These are phyloP conservation scores for Silurus glanis DNA, from an alignment of 2,113 vertebrate species.

Conservation along the genomic window DNA sequence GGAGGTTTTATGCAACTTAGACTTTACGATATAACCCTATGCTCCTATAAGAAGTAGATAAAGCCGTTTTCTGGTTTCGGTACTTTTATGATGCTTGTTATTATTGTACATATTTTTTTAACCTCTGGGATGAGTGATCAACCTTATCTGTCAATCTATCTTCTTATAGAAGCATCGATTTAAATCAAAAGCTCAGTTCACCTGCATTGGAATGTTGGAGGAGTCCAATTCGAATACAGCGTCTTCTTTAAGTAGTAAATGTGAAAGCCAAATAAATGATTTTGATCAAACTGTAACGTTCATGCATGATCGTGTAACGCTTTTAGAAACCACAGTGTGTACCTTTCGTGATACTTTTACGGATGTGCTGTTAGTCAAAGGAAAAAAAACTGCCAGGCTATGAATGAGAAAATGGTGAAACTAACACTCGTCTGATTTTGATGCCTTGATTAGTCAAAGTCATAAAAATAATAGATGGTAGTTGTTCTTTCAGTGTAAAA, in stretches of 20 bases:
- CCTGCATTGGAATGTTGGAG: background rate
- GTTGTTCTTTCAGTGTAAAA: background rate
- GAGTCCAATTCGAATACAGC: background rate
- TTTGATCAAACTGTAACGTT: background rate
- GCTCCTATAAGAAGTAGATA: background rate
- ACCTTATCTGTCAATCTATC: no score
- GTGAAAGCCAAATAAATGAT: background rate
- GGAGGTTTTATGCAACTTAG: background rate
- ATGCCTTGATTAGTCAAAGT: background rate
- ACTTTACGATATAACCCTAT: background rate
- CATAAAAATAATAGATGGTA: background rate
- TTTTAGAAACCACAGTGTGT: background rate
- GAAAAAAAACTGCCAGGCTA: background rate
- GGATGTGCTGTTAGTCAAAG: background rate
- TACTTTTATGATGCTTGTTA: no score
- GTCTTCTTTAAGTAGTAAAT: background rate
- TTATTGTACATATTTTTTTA: no score
- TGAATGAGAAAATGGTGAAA: background rate
- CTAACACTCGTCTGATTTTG: no score
- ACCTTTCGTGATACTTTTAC: background rate
- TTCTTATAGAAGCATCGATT: background rate
- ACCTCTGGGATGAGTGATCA: no score
- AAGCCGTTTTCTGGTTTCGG: background rate
- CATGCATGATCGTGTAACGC: background rate
- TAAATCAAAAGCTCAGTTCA: background rate